Evolutionary conservation across 2,113 vertebrate genomes (phyloP).

Genomic region (Antechinus stuartii): DNA sequence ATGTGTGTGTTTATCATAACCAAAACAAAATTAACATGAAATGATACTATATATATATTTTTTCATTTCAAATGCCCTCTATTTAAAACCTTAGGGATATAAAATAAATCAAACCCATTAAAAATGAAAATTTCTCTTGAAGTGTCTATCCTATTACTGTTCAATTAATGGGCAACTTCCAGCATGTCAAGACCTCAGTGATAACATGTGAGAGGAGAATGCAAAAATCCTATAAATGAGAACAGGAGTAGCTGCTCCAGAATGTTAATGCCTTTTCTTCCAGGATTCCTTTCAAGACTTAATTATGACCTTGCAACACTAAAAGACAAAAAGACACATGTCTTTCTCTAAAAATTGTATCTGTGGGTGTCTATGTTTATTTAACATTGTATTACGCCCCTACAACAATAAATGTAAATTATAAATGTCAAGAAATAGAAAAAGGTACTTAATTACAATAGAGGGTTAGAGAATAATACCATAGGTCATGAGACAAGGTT

Average conservation of each 20-base stretch:
- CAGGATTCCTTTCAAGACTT: slow-evolving; percentile 41
- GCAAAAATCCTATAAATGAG: slow-evolving; percentile 58
- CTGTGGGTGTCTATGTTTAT: not conserved
- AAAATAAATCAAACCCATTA: slow-evolving; percentile 74
- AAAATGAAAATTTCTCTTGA: slow-evolving; percentile 68
- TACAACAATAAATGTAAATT: slow-evolving; percentile 10
- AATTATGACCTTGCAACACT: slow-evolving; percentile 26
- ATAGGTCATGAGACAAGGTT: not conserved
- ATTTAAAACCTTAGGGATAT: slow-evolving; percentile 57
- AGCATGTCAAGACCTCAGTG: slow-evolving; percentile 61
- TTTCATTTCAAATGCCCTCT: slow-evolving; percentile 62
- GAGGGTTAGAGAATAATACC: slow-evolving; percentile 16
- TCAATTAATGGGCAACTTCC: slow-evolving; percentile 61
- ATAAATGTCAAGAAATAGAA: slow-evolving; percentile 38
- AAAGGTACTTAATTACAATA: not conserved
- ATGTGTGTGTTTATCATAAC: slow-evolving; percentile 12
- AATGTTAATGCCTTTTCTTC: slow-evolving; percentile 57
- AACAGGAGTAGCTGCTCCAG: not conserved
- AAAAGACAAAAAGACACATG: slow-evolving; percentile 10
- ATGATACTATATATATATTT: slow-evolving; percentile 27
- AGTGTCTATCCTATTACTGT: slow-evolving; percentile 62
- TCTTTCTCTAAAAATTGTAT: slow-evolving; percentile 44
- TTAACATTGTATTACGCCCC: not conserved
- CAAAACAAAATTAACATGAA: slow-evolving; percentile 42
- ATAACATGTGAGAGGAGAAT: slow-evolving; percentile 42